Evolutionary conservation across 2,888 invertebrate species (phyloP).

Genomic region (Fragum sueziense): DNA sequence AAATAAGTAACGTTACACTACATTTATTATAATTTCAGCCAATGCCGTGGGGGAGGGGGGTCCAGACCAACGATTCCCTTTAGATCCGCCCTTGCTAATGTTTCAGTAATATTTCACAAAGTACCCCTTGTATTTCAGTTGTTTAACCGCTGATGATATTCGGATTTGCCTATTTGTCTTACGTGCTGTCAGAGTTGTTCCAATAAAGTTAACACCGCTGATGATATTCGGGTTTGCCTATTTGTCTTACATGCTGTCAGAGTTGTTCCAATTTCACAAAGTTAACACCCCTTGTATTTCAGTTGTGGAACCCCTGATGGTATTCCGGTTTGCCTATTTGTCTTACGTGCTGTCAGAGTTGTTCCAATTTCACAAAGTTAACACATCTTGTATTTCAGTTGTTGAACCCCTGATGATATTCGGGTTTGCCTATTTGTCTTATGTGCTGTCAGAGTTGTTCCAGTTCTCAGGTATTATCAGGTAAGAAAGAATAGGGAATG

Average conservation of each 20-base stretch:
- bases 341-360: constrained; percentile 84
- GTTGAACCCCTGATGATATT: constrained; percentile 85
- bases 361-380: no score
- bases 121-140: constrained; percentile 84
- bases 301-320: constrained; percentile 85
- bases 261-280: constrained; percentile 85
- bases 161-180: constrained; percentile 84
- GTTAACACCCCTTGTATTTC: constrained; percentile 83
- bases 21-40: no score
- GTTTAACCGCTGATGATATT: constrained; percentile 85
- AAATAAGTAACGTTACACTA: no score
- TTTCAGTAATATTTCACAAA: constrained; percentile 85
- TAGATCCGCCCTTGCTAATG: no score
- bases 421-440: constrained; percentile 84
- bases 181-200: constrained; percentile 84
- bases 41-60: no score
- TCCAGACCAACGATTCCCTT: no score
- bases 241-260: constrained; percentile 84
- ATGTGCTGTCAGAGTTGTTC: constrained; percentile 84
- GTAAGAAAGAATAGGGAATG: constrained; percentile 72
- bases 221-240: constrained; percentile 84
- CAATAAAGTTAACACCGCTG: constrained; percentile 85
- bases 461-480: constrained; percentile 85
- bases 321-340: constrained; percentile 84
- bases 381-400: constrained; percentile 83